Conservation (phyloP, 2,888 invertebrate genomes). For the Dichetophora obliterata region DNA sequence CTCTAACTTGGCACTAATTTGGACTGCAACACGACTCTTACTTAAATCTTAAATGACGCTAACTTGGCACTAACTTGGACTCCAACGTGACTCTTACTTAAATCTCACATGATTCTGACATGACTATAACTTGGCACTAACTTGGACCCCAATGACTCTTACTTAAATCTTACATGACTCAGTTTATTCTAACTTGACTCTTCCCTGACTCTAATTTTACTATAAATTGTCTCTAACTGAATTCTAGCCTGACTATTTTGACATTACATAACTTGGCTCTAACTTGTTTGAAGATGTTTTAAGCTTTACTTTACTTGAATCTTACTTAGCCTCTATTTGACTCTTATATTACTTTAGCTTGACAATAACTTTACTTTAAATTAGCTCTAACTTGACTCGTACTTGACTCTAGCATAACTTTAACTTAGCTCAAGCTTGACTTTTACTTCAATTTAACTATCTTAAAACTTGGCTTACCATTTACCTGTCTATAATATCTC, state of each 20-base stretch:
- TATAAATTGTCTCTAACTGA: not conserved
- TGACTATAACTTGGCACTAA: not conserved
- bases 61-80: not conserved
- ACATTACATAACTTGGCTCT: not conserved
- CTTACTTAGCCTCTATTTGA: too few relatives aligned
- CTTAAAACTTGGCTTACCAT: too few relatives aligned
- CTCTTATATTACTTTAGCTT: not conserved
- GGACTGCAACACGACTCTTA: too few relatives aligned
- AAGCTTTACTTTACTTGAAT: too few relatives aligned
- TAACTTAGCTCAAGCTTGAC: not conserved
- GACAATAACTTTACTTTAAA: not conserved
- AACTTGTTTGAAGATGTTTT: not conserved
- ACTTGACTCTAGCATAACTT: not conserved
- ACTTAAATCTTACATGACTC: not conserved
- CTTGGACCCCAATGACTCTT: not conserved
- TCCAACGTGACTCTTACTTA: not conserved
- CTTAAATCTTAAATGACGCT: too few relatives aligned
- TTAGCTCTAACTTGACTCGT: not conserved
- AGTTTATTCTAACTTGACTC: not conserved
- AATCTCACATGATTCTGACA: not conserved
- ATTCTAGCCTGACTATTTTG: not conserved
- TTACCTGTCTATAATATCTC: too few relatives aligned
- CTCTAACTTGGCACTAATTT: too few relatives aligned
- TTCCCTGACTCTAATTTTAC: not conserved
- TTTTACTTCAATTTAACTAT: too few relatives aligned